phyloP scores from a whole-genome alignment of 2,113 vertebrate genomes.

The Acanthochromis polyacanthus region DNA sequence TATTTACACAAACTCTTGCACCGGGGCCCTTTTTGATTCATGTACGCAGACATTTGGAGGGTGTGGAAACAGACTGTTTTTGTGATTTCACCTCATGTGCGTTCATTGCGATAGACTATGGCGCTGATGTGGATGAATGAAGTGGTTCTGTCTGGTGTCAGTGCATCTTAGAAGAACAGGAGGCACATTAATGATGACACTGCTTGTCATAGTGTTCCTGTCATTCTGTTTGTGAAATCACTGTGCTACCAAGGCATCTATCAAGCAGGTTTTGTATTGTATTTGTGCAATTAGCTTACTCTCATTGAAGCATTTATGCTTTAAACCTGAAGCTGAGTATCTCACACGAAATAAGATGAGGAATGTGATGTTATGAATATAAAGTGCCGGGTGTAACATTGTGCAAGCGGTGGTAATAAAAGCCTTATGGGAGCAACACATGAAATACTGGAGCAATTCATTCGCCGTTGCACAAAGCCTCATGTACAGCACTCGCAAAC shows the following conservation, averaged over 20 bases:
- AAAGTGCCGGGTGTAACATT: constrained; percentile 16
- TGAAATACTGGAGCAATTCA: constrained; percentile 55
- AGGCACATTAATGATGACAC: background rate
- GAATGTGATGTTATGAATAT: constrained; percentile 1
- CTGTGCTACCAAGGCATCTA: background rate
- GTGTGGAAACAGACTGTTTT: background rate
- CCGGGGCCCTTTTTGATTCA: background rate
- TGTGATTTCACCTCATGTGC: background rate
- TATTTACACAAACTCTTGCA: constrained; percentile 10
- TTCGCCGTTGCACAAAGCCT: constrained; percentile 19
- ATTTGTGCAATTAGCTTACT: background rate
- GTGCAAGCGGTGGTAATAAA: constrained; percentile 46
- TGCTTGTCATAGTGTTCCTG: constrained; percentile 1
- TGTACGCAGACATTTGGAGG: background rate
- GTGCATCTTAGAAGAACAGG: background rate
- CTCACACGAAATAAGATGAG: constrained; percentile 9
- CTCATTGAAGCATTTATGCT: constrained; percentile 4
- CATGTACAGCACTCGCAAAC: background rate
- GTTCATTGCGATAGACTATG: background rate
- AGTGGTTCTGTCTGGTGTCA: background rate
- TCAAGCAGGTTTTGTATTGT: constrained; percentile 15
- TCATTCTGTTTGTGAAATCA: background rate
- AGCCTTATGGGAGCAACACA: constrained; percentile 34
- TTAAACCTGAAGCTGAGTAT: background rate
- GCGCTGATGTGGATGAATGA: background rate